Evolutionary conservation across 2,888 invertebrate species (phyloP).

Genomic region (Meiosimyza platycephala): DNA sequence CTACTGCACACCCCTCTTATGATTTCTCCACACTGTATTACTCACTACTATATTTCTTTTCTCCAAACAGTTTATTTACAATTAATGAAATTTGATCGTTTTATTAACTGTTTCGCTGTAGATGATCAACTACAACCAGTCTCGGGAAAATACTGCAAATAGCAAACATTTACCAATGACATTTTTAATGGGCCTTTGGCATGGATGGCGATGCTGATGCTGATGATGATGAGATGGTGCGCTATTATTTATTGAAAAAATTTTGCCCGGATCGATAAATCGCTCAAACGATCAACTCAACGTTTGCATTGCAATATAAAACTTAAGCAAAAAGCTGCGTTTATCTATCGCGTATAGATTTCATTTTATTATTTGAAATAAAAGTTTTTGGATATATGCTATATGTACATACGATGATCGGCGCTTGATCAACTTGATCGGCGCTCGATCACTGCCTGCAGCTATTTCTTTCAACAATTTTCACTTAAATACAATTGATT

Average conservation of each 20-base stretch:
- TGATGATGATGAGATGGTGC: not conserved
- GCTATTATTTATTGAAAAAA: not conserved
- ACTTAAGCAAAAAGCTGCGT: too few species aligned
- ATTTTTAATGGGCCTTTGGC: slow-evolving; percentile 37
- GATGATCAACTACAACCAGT: slow-evolving; percentile 23
- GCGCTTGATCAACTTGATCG: slow-evolving; percentile 10
- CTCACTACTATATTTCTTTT: slow-evolving; percentile 2
- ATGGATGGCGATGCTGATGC: slow-evolving; percentile 2
- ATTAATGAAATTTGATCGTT: slow-evolving; percentile 63
- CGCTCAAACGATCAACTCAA: too few species aligned
- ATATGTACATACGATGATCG: too few species aligned
- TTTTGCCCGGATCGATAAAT: slow-evolving; percentile 13
- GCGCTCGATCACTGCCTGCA: not conserved
- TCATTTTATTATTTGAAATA: too few species aligned
- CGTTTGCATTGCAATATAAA: too few species aligned
- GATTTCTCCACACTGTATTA: not conserved
- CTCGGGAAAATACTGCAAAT: not conserved
- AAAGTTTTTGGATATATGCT: too few species aligned
- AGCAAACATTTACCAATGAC: slow-evolving; percentile 34
- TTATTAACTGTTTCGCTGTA: slow-evolving; percentile 58
- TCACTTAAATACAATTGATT: slow-evolving; percentile 43
- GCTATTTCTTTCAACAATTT: slow-evolving; percentile 22
- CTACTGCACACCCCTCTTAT: slow-evolving; percentile 32
- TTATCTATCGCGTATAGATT: too few species aligned
- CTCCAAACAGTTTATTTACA: slow-evolving; percentile 53